Percentiles rank a stretch among this genome's conserved stretches.
Conservation (phyloP, 2,888 invertebrate species). For the Stramonita haemastoma region DNA sequence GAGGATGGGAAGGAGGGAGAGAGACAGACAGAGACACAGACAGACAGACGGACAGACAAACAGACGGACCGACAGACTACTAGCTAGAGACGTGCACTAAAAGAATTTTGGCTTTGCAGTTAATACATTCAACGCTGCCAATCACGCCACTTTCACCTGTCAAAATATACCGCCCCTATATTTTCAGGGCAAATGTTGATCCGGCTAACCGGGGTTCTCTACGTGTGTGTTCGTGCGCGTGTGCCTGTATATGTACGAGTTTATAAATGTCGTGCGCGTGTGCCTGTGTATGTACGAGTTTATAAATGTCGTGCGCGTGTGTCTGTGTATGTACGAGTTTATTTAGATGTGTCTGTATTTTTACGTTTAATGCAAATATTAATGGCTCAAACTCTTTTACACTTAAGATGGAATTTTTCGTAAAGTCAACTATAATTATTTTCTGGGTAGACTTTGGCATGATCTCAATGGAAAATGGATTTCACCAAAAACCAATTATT, state of each 20-base stretch:
- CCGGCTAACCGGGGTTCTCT: background rate
- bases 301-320: background rate
- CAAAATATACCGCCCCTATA: background rate
- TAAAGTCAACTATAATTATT: too few species aligned
- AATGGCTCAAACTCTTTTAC: too few species aligned
- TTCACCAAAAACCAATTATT: too few species aligned
- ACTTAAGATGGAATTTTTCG: too few species aligned
- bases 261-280: background rate
- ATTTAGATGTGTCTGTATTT: background rate
- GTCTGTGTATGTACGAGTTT: background rate
- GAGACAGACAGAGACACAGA: too few species aligned
- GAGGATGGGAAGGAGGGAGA: too few species aligned
- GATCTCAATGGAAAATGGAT: too few species aligned
- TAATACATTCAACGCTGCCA: background rate
- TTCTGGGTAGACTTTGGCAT: too few species aligned
- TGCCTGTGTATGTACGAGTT: background rate
- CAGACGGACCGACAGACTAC: too few species aligned
- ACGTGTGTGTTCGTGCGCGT: background rate
- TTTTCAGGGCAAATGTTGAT: too few species aligned
- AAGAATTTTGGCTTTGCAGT: background rate
- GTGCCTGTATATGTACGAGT: background rate
- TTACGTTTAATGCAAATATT: background rate
- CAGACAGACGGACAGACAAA: too few species aligned
- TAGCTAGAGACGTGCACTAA: background rate
- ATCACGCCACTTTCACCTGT: background rate